Conservation (phyloP, 2,888 invertebrate genomes). For the Ethmia dodecea region DNA sequence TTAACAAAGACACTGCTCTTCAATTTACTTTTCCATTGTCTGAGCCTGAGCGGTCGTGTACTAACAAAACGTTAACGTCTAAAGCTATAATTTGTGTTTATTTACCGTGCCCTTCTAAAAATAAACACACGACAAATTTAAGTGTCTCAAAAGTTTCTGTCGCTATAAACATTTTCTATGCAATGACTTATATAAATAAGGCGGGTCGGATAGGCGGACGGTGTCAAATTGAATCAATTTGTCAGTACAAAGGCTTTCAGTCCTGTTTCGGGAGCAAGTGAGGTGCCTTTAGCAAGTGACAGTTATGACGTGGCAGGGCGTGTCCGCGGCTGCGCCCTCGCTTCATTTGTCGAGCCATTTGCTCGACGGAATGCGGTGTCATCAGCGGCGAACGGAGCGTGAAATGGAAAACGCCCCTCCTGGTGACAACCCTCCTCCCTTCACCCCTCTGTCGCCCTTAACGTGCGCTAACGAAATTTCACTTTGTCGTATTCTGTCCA, state of each 20-base stretch:
- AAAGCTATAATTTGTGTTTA: conserved; percentile 7
- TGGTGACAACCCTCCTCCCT: conserved; percentile 49
- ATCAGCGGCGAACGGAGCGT: conserved; percentile 72
- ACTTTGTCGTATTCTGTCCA: conserved; percentile 26
- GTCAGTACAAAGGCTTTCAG: conserved; percentile 40
- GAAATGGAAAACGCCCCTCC: conserved; percentile 75
- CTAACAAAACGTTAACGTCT: conserved; percentile 18
- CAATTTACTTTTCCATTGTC: conserved; percentile 28
- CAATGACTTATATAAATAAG: conserved; percentile 14
- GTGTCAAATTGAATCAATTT: conserved; percentile 59
- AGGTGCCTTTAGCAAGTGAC: conserved; percentile 45
- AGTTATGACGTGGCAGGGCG: conserved; percentile 72
- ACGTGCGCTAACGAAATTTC: conserved; percentile 69
- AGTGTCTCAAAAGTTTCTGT: background rate
- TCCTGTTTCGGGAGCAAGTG: conserved; percentile 24
- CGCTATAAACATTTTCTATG: background rate
- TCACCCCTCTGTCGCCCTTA: conserved; percentile 39
- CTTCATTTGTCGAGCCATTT: conserved; percentile 76
- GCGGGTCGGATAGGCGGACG: conserved; percentile 23
- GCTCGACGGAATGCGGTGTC: conserved; percentile 72
- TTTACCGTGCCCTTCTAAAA: conserved; percentile 1
- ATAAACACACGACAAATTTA: background rate
- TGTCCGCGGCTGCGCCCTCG: conserved; percentile 61
- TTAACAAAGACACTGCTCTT: conserved; percentile 21
- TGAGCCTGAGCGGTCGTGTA: conserved; percentile 17